Base-by-base conservation (phyloP, 1,140 invertebrate species). In the Muscidifurax raptorellus region DNA sequence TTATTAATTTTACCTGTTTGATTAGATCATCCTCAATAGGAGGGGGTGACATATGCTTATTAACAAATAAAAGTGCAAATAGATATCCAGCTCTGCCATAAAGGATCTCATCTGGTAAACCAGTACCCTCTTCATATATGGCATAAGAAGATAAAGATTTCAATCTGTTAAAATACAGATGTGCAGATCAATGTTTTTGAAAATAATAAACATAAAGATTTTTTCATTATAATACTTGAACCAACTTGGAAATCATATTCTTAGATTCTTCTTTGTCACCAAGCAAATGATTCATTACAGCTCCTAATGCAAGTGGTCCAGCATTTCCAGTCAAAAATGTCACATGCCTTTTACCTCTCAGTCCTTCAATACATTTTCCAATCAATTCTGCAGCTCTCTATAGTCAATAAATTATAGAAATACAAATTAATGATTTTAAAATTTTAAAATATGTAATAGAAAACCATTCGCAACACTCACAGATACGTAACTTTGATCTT, bases 61-160 rank as follows among this genome's bases (percentile, higher is more conserved):
- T 96, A 5, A 97, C 93, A 92, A 95, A 96, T 1, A 97, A 89
- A 25, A 97, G 91, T 66, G 96, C 92, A 93, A 95, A 97, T n/a
- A 99, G 91, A 92, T 97, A 98, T 32, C 98, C 98, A 90, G 94
- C 94, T 90, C 97, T 94, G 27, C 98, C 97, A 94, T 97, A 98
- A 10, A 98, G 91, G 44, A 98, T 89, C 93, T 98, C 97, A 94
- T 98, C 96, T 1, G 96, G 95, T 47, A 96, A 89, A 81, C 94
- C 92, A 64, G 89, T 90, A 80, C 90, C 87, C 72, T 90, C 86
- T 40, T 40, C 52, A 67, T 94, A 91, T 86, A 94, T 88, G 85
- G 95, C 91, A 86, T 94, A 88, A 84, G 93, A 90, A 81, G 92
- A 90, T 22, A 96, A 88, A 59, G 90, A 88, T 82, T 94, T 91